Evolutionary conservation across 2,888 invertebrate genomes (phyloP), one percentile per base, ranked within the genome.

Genomic region (Melolontha melolontha): DNA sequence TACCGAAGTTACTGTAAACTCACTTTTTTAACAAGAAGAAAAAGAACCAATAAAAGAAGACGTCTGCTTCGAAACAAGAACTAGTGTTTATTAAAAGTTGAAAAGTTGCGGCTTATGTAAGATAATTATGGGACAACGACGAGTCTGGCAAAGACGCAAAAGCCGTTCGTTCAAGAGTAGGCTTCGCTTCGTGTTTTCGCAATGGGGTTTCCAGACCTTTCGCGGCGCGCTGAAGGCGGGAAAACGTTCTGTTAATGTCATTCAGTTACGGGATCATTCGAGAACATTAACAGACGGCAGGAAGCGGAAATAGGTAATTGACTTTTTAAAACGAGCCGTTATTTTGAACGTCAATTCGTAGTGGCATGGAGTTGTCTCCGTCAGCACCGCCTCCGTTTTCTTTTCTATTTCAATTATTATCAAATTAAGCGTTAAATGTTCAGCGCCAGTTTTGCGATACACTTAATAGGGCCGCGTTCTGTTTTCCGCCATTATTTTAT

Each of bases 281-380:
- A 76, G 47, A 47, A 44, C 78, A 76, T 78, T 76, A 75, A 76
- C 75, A 75, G 73, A 71, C 59, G 17, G 44, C 59, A 44, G 72
- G 76, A 75, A 76, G 74, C 66, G 79, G 77, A 78, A 79, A 79
- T 78, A 78, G 79, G 79, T 79, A 79, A 79, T 79, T 79, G 79
- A 79, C 79, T 79, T 79, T 78, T 79, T 74, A 78, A 79, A 79
- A 76, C 76, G 77, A 34, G 52, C 71, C 64, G 70, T 74, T 72
- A 74, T 73, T 73, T 72, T 71, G 66, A 63, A 69, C 65, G 50
- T 69, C 67, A 64, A 51, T 12, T 52, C 22, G 40, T 59, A 59
- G 44, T 50, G 69, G 47, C 64, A 63, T 59, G 51, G 64, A 63
- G 68, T 55, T 62, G 65, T 71, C 65, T 66, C 55, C 68, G n/a